Evolutionary conservation across 2,797 vertebrate species (phyloP).

Genomic region (Lepus townsendii): DNA sequence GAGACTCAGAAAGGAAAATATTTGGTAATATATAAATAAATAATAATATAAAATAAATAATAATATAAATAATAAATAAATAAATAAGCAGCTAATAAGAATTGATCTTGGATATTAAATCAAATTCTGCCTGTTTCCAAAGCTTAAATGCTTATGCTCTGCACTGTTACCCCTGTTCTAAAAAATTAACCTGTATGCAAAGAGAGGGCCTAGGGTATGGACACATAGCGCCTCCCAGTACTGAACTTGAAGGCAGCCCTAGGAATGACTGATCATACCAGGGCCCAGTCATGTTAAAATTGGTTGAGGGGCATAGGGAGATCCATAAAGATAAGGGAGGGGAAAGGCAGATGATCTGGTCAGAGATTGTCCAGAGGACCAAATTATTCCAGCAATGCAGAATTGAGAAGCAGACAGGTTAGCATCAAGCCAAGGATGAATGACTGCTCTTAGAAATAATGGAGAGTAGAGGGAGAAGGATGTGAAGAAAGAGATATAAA

Average conservation of each 20-base stretch:
- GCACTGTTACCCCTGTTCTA: neutral
- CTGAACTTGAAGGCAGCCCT: neutral
- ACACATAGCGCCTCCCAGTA: neutral
- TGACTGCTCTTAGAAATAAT: neutral
- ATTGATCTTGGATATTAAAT: constrained; percentile 46
- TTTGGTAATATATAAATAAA: constrained; percentile 54
- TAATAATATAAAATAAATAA: too few species aligned
- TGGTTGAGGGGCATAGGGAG: neutral
- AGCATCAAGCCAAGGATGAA: neutral
- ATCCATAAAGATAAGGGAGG: neutral
- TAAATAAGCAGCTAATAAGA: constrained; percentile 14
- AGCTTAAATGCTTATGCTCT: neutral
- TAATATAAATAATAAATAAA: too few species aligned
- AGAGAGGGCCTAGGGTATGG: neutral
- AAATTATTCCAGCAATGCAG: neutral
- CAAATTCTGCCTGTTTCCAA: neutral
- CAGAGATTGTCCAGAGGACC: neutral
- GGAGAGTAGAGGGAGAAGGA: neutral
- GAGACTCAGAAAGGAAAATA: constrained; percentile 19
- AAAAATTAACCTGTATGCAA: constrained; percentile 38
- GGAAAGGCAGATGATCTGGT: neutral
- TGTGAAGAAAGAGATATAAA: neutral
- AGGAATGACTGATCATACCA: neutral
- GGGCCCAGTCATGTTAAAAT: neutral
- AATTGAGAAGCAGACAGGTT: constrained; percentile 2